Conservation (phyloP, 1,140 invertebrate species). For the Lordiphosa stackelbergi region DNA sequence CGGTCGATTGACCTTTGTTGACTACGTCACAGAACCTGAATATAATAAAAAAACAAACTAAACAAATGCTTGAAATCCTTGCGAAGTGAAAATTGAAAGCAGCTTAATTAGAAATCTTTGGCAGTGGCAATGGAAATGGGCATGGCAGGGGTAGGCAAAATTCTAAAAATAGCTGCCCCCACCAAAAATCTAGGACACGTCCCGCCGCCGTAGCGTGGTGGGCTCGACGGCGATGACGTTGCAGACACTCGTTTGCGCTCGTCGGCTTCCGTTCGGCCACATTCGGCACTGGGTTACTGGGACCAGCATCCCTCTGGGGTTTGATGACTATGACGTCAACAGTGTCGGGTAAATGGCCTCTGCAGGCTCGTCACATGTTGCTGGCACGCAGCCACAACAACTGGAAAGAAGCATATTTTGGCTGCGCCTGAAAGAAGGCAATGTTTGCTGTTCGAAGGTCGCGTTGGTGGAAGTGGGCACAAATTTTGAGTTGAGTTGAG, state of each 20-base stretch:
- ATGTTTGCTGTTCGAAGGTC: not conserved
- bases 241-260: constrained; percentile 1
- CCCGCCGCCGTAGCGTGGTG: constrained; percentile 13
- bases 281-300: constrained; percentile 55
- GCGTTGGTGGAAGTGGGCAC: too few relatives aligned
- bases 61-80: constrained; percentile 24
- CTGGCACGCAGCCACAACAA: constrained; percentile 33
- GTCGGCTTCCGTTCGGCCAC: constrained; percentile 10
- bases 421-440: constrained; percentile 50
- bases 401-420: constrained; percentile 28
- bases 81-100: constrained; percentile 21
- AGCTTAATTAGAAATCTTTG: constrained; percentile 6
- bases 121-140: not conserved
- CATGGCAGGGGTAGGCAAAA: not conserved
- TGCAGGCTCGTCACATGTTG: constrained; percentile 67
- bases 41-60: constrained; percentile 13
- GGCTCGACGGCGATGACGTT: constrained; percentile 18
- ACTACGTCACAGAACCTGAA: constrained; percentile 35
- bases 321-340: constrained; percentile 65
- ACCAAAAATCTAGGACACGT: constrained; percentile 38
- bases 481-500: too few relatives aligned
- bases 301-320: constrained; percentile 13
- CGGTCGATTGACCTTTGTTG: constrained; percentile 30
- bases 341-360: constrained; percentile 70
- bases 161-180: constrained; percentile 29